Base-by-base conservation (phyloP, 2,888 invertebrate species). In the Phortica magna region DNA sequence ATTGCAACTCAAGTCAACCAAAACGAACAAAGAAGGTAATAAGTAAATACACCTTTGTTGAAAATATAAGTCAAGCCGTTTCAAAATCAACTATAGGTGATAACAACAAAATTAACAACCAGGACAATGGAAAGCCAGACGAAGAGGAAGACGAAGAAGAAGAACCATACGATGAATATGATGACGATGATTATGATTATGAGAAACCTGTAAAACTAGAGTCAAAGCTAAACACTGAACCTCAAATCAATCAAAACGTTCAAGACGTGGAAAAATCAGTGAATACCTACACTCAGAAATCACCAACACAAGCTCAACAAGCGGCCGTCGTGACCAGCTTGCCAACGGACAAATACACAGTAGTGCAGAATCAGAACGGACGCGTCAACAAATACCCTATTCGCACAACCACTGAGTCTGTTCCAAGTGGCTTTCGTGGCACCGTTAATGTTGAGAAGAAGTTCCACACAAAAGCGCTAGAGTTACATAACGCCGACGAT, bases 141-240 rank as follows among this genome's bases (percentile, higher is more conserved):
- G 93, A 95, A 70, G 94, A 94, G 12, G 93, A 94, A 67, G 94
- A 94, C 76, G 93, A 94, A 14, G 94, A 94, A 81, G 94, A 94
- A 19, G 89, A 88, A 7, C 85, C 85, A 3, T 86, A 86, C 10
- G 90, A 90, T 75, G 91, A 91, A 76, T 91, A 91, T 55, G 91
- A 95, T 59, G 94, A 95, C 70, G 93, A 94, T 7, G 94, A 94
- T 71, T 94, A 95, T 80, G 94, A 94, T 78, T 93, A 92, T 82
- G 91, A 93, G 81, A 91, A 88, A 73, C 87, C 89, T 0, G 80
- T 89, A 0, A 91, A 91, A 78, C 82, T 90, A 72, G 90, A 89
- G 67, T 80, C 84, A 0, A 70, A n/a, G 39, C 77, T 83, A 0
- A 41, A 78, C 12, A n/a, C 80, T 9, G 74, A 64, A n/a, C 74